Conservation (phyloP, 2,797 vertebrate species). For the Hippoglossus hippoglossus region DNA sequence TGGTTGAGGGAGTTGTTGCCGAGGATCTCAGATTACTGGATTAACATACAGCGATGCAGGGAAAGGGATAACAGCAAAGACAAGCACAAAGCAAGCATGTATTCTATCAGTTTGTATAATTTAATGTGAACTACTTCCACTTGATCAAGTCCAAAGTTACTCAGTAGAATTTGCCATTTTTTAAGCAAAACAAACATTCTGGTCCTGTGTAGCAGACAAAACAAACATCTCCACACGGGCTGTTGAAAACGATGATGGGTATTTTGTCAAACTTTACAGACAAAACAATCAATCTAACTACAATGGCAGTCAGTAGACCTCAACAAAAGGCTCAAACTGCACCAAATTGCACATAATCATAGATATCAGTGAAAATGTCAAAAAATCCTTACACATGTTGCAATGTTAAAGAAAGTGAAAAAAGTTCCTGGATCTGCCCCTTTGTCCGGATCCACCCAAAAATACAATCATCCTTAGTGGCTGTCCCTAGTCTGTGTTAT, state of each 20-base stretch:
- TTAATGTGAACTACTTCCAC: not conserved
- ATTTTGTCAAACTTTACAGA: not conserved
- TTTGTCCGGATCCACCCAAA: no score
- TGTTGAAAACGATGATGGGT: not conserved
- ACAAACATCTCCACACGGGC: not conserved
- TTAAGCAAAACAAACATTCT: not conserved
- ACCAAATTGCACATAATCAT: no score
- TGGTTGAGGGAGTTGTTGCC: constrained; percentile 53
- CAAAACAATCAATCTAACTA: not conserved
- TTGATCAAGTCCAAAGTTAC: not conserved
- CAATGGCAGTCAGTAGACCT: no score
- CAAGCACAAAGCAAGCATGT: constrained; percentile 53
- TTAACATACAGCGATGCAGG: constrained; percentile 63
- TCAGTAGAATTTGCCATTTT: not conserved
- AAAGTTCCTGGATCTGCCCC: no score
- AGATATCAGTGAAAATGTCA: no score
- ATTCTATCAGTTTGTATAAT: constrained; percentile 12
- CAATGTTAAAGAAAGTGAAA: no score
- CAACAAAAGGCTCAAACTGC: no score
- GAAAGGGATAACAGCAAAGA: constrained; percentile 36
- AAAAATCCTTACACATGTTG: no score
- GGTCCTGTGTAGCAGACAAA: not conserved
- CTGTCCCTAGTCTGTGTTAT: not conserved
- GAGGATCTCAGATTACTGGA: constrained; percentile 76
- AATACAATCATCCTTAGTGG: not conserved